phyloP scores from a whole-genome alignment of 2,888 invertebrate species.

The Noctua fimbriata region DNA sequence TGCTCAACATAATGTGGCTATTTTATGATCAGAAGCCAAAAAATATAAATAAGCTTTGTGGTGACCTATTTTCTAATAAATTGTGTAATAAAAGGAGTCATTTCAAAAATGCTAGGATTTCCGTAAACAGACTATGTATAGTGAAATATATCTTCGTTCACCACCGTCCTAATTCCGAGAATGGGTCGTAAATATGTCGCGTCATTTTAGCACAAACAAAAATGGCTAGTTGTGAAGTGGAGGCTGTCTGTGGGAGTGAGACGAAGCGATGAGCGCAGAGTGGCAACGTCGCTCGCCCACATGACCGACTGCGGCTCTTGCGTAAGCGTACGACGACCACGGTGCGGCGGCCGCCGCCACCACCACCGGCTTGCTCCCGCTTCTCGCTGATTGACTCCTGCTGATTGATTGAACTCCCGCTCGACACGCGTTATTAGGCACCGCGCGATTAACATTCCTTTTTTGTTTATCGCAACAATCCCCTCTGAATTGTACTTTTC shows the following conservation, averaged over 20 bases:
- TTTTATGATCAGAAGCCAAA: slow-evolving; percentile 1
- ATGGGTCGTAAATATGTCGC: slow-evolving; percentile 85
- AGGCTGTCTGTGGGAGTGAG: slow-evolving; percentile 82
- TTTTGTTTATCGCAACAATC: slow-evolving; percentile 18
- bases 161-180: slow-evolving; percentile 84
- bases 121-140: slow-evolving; percentile 67
- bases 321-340: slow-evolving; percentile 88
- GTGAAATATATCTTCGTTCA: slow-evolving; percentile 72
- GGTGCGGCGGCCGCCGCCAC: slow-evolving; percentile 72
- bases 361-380: slow-evolving; percentile 72
- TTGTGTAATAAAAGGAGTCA: slow-evolving; percentile 10
- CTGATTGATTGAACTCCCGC: slow-evolving; percentile 74
- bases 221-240: slow-evolving; percentile 84
- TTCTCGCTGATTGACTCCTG: slow-evolving; percentile 72
- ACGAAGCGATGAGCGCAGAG: slow-evolving; percentile 77
- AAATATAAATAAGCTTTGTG: background rate
- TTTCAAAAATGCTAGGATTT: slow-evolving; percentile 55
- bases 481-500: background rate
- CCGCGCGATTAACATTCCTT: slow-evolving; percentile 27
- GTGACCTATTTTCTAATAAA: slow-evolving; percentile 39
- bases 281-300: slow-evolving; percentile 88
- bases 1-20: background rate
- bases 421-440: slow-evolving; percentile 61
- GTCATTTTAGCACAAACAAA: slow-evolving; percentile 88
- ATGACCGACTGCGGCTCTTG: slow-evolving; percentile 88